These are phyloP conservation scores for Platygyra sinensis DNA, from an alignment of 64 coral and sea anemone species.

Conservation along the genomic window DNA sequence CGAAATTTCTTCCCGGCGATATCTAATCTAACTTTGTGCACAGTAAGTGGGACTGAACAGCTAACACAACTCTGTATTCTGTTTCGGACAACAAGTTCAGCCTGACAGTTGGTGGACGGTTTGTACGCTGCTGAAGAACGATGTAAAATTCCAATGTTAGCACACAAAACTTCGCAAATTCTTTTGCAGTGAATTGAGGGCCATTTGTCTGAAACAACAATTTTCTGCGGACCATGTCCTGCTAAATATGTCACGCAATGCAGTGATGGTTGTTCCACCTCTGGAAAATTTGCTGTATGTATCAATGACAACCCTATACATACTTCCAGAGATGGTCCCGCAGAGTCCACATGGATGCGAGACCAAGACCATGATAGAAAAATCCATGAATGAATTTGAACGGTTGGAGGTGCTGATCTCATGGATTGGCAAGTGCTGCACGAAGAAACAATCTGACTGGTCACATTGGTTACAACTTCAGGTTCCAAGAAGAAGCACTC, in stretches of 20 bases:
- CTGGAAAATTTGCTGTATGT: background rate
- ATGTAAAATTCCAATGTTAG: slow-evolving; percentile 43
- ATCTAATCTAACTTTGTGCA: too few relatives aligned
- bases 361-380: slow-evolving; percentile 12
- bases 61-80: too few relatives aligned
- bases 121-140: slow-evolving; percentile 66
- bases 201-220: slow-evolving; percentile 54
- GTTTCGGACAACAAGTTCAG: slow-evolving; percentile 60
- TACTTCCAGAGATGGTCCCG: background rate
- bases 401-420: background rate
- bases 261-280: too few relatives aligned
- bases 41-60: too few relatives aligned
- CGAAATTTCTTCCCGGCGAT: too few relatives aligned
- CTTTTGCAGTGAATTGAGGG: slow-evolving; percentile 21
- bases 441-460: background rate
- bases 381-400: slow-evolving; percentile 7
- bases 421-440: slow-evolving; percentile 17
- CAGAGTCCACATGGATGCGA: slow-evolving; percentile 1
- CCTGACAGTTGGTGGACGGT: slow-evolving; percentile 56
- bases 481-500: background rate
- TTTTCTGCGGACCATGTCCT: background rate
- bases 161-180: slow-evolving; percentile 63
- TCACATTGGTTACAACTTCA: background rate
- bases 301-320: slow-evolving; percentile 15
- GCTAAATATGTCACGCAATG: too few relatives aligned